Base-by-base conservation (phyloP, 2,113 vertebrate species). In the Psilopogon haemacephalus region DNA sequence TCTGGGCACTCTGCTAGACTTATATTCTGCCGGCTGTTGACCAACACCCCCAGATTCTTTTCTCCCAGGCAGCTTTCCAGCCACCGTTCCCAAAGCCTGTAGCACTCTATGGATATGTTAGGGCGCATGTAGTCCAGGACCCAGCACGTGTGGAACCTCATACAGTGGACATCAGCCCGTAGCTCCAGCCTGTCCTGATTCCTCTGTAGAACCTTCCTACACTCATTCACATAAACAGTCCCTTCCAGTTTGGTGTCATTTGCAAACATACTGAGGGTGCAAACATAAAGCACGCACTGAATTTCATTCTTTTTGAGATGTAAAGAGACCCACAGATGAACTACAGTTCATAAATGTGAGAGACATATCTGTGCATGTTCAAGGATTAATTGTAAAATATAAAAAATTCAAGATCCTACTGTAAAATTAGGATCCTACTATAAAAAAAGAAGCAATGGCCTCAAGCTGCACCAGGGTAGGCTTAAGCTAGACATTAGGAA, bases 1-100 rank as follows among this genome's bases (percentile, higher is more conserved):
- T 28, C 15, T 24, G 54, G 28, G 17, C 56, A 33, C 56, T 33
- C 32, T 59, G 56, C 12, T 59, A n/a, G 56, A 13, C 20, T 58
- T 32, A 33, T 59, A 20, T 59, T 23, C 56, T 23, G n/a, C 19
- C 33, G 32, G 9, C 56, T 33, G n/a, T 59, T n/a, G 7, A 33
- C n/a, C 56, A 59, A 12, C 56, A 33, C 35, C 11, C 11, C 21
- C 24, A 21, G 17, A 17, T 37, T n/a, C 20, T 44, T 64, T n/a
- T 58, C 81, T 0, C 0, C 28, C 1, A 1, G 5, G 9, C 40
- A 55, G 14, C 54, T 55, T 55, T 55, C 28, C 54, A 55, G 54
- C 15, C 54, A 55, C 54, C 30, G 27, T 30, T 55, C 27, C 54
- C 27, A 27, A 55, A 55, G 27, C 27, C 54, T 55, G 26, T 55